Conservation (phyloP, 2,888 invertebrate genomes). For the Chrysopilus asiliformis region DNA sequence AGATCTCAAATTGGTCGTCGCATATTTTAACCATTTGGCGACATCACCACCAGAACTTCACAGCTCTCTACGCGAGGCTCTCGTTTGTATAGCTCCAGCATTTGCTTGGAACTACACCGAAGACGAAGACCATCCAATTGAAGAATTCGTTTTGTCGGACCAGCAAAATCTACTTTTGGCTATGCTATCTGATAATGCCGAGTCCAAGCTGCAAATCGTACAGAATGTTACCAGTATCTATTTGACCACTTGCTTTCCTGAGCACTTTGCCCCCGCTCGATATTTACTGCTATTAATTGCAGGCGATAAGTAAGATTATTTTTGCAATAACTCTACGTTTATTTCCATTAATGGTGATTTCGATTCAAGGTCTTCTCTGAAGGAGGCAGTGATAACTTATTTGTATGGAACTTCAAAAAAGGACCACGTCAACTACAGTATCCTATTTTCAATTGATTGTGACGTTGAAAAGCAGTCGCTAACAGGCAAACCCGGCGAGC, state of each 20-base stretch:
- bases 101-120: slow-evolving; percentile 37
- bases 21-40: slow-evolving; percentile 32
- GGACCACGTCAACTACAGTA: slow-evolving; percentile 37
- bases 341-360: no score
- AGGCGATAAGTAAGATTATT: slow-evolving; percentile 56
- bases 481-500: slow-evolving; percentile 29
- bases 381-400: slow-evolving; percentile 30
- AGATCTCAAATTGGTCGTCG: slow-evolving; percentile 40
- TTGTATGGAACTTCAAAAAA: slow-evolving; percentile 57
- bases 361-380: slow-evolving; percentile 29
- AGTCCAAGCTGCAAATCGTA: slow-evolving; percentile 63
- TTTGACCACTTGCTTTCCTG: slow-evolving; percentile 67
- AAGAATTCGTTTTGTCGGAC: slow-evolving; percentile 31
- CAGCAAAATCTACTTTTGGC: slow-evolving; percentile 43
- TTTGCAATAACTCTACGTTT: no score
- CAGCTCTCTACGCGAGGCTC: slow-evolving; percentile 51
- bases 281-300: slow-evolving; percentile 69
- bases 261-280: slow-evolving; percentile 67
- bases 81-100: slow-evolving; percentile 53
- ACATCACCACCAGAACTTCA: slow-evolving; percentile 39
- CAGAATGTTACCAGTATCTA: slow-evolving; percentile 74
- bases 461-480: slow-evolving; percentile 29
- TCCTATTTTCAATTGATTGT: slow-evolving; percentile 33
- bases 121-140: slow-evolving; percentile 21
- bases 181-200: slow-evolving; percentile 59